Evolutionary conservation across 1,140 invertebrate species (phyloP), one percentile per base, ranked within the genome.

Genomic region (Pararge aegeria): DNA sequence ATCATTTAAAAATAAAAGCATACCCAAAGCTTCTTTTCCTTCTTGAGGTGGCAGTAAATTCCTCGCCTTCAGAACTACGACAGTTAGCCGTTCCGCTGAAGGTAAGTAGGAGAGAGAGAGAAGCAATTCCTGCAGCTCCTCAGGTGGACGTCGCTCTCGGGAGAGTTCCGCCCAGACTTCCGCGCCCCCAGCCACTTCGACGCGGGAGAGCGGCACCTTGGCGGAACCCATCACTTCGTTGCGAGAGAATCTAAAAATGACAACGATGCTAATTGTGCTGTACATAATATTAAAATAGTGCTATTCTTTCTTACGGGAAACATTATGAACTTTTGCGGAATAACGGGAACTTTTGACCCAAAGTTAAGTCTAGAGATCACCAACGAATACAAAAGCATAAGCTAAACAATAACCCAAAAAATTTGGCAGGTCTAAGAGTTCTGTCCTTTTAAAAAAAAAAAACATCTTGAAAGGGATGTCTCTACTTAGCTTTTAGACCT

Each of bases 41-140:
- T 93, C 93, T 65, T 93, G 91, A 0, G 92, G 92, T n/a, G 92
- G 90, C 70, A 94, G 93, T 30, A 97, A 88, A 87, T 97, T 97
- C 61, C 95, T 92, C 0, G 96, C 96, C 84, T 97, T 96, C 69
- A 96, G 91, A 1, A 97, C 92, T 1, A 96, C 94, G 1, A 97
- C 94, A 0, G 96, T 97, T 0, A 97, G 90, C 51, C 96, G 91
- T 80, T 97, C 96, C 13, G 96, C 96, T 50, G 95, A 96, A 1
- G 96, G 96, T 38, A 97, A 88, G 79, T 97, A 97, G 55, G 95
- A 96, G 3, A 97, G 87, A 3, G 96, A 97, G 34, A 97, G 90
- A 50, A 97, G 88, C 15, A 97, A 86, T 75, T 97, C 96, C 59
- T 96, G 95, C 38, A 94, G 89, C 75, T 96, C 95, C 75, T 95